Percentiles rank a stretch among this genome's conserved stretches.
These are phyloP conservation scores for Nasonia longicornis DNA, from an alignment of 1,140 invertebrate genomes.

Conservation along the genomic window DNA sequence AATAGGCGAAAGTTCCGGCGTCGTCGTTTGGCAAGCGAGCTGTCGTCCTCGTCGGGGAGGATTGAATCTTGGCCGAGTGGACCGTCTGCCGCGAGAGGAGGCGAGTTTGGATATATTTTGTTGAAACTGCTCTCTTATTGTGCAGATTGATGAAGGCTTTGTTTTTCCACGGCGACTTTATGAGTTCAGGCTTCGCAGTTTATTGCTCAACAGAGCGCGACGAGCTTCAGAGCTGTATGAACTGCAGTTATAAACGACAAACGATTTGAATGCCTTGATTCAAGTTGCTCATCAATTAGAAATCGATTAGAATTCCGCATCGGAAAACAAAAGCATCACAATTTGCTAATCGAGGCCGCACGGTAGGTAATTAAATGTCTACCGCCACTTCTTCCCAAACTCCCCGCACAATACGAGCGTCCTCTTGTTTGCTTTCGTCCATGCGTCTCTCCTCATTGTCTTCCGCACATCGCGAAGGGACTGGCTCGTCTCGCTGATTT, in stretches of 20 bases:
- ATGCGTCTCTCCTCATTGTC: constrained; percentile 9
- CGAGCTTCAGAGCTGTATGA: too few relatives aligned
- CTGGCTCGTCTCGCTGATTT: constrained; percentile 31
- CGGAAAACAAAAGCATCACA: not conserved
- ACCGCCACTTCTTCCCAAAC: too few relatives aligned
- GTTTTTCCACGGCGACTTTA: not conserved
- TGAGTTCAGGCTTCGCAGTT: not conserved
- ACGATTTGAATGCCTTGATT: too few relatives aligned
- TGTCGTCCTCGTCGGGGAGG: constrained; percentile 16
- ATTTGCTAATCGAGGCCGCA: not conserved
- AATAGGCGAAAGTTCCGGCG: constrained; percentile 37
- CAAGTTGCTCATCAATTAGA: not conserved
- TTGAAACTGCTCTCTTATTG: constrained; percentile 3
- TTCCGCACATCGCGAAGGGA: not conserved
- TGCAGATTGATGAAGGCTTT: constrained; percentile 3
- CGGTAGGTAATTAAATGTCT: constrained; percentile 7
- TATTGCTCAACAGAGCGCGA: not conserved
- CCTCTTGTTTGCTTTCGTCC: constrained; percentile 3
- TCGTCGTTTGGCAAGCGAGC: not conserved
- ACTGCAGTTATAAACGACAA: too few relatives aligned
- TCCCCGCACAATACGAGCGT: not conserved
- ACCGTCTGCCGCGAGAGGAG: not conserved
- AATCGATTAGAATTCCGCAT: not conserved
- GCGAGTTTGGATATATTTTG: not conserved
- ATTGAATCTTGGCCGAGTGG: constrained; percentile 44